A percentile compares a stretch with the other conserved stretches of the same genome.
phyloP scores from a whole-genome alignment of 2,113 vertebrate genomes.

The Neomonachus schauinslandi region DNA sequence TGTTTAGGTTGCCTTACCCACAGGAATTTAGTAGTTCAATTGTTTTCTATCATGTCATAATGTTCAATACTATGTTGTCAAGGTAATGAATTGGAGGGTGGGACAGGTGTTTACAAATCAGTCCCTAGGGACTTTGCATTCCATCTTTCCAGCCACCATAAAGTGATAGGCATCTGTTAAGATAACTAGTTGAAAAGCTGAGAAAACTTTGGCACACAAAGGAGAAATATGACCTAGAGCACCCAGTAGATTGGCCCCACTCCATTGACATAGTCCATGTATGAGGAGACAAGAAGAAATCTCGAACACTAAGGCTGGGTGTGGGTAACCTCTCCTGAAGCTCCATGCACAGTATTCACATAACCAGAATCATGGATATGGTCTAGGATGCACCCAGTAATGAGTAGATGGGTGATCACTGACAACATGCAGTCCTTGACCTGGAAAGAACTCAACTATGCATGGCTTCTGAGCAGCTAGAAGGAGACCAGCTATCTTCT shows the following conservation, averaged over 20 bases:
- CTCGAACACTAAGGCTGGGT: neutral
- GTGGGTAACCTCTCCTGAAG: neutral
- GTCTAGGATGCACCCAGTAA: neutral
- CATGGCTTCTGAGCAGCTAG: neutral
- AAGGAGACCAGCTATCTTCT: neutral
- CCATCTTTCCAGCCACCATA: neutral
- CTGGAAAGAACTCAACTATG: neutral
- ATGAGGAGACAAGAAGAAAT: neutral
- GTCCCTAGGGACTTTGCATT: neutral
- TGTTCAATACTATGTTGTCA: neutral
- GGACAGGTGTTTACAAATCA: constrained; percentile 3
- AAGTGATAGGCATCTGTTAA: neutral
- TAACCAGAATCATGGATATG: neutral
- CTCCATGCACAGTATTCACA: neutral
- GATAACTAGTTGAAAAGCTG: neutral
- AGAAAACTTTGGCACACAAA: neutral
- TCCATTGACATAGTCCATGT: neutral
- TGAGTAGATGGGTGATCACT: neutral
- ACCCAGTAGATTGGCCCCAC: neutral
- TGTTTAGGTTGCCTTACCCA: neutral
- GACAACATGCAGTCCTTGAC: neutral
- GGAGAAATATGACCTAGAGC: neutral
- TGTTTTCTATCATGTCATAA: constrained; percentile 1
- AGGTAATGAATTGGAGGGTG: constrained; percentile 16
- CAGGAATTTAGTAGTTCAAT: neutral